These are phyloP conservation scores for Xiphorhynchus elegans DNA, from an alignment of 2,113 vertebrate genomes.

Conservation along the genomic window DNA sequence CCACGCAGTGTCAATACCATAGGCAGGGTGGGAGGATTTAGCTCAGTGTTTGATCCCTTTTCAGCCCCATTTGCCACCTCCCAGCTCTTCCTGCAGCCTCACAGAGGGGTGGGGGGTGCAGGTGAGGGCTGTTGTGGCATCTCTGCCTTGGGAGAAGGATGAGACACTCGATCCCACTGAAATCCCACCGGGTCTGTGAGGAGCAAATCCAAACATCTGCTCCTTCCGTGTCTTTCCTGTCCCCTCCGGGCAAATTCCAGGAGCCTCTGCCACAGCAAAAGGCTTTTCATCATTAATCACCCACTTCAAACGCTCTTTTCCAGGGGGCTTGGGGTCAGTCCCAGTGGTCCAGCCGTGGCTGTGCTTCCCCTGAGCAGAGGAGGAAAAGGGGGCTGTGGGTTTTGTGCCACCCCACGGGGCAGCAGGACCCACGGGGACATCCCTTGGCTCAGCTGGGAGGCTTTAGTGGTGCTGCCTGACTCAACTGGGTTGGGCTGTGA, in stretches of 20 bases:
- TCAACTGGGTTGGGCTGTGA: neutral
- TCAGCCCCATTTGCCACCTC: rapidly evolving
- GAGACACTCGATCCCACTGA: neutral
- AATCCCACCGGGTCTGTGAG: neutral
- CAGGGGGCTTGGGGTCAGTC: neutral
- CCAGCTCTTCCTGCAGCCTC: neutral
- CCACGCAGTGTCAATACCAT: rapidly evolving
- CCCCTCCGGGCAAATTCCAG: neutral
- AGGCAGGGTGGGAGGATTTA: neutral
- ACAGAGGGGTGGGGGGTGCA: neutral
- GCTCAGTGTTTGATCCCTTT: neutral
- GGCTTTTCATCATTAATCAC: constrained; percentile 15
- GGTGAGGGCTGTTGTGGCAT: rapidly evolving
- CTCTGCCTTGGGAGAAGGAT: neutral
- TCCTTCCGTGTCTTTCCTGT: neutral
- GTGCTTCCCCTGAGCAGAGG: neutral
- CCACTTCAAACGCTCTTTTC: neutral
- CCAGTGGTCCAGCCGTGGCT: neutral
- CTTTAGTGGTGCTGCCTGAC: neutral
- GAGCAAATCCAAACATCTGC: neutral
- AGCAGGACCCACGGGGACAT: neutral
- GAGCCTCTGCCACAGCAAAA: neutral
- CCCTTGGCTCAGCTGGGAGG: neutral
- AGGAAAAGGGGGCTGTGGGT: rapidly evolving
- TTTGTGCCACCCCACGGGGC: neutral